Evolutionary conservation across 2,888 invertebrate species (phyloP), one percentile per base, ranked within the genome.

Genomic region (Macrosoma leucophasiata): DNA sequence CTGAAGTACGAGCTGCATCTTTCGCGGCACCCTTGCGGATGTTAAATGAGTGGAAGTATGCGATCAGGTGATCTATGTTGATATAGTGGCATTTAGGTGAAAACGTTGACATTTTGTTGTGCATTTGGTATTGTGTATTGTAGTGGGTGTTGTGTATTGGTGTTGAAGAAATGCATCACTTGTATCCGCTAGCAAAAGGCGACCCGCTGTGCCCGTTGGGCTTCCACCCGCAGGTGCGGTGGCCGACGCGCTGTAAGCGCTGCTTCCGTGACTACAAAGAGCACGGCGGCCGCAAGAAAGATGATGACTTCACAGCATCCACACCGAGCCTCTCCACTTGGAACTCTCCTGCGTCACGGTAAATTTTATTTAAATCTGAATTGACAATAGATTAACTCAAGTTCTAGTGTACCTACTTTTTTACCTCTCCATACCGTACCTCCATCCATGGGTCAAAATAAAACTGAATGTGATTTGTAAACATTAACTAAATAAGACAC

Each of bases 241-340:
- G 95, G 93, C 96, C 96, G 28, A 95, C 95, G 36, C 88, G 95
- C 61, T 96, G 96, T 84, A 96, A 96, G 81, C 87, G 96, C 55
- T 96, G 96, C 76, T 96, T 95, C 86, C 91, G 93, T 54, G 95
- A 95, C 72, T 95, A 95, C 79, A 95, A 95, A 79, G 95, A 95
- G 64, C 95, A 95, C 76, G 92, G 92, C 35, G 90, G 90, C 21
- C 89, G 90, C 55, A 88, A 89, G 63, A 90, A 89, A 45, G 89
- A 90, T 36, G 90, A 90, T 33, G 86, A 89, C 46, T 84, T 72
- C 55, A 90, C 93, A 26, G 89, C 91, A 23, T 94, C 94, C 39
- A 91, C 94, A 11, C 94, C 94, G 29, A 92, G 89, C 68, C 87
- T 94, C 52, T 89, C 91, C 44, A 74, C 86, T 39, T 89, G 86